Conservation (phyloP, 2,113 vertebrate species). For the Mormyrus iriodes region DNA sequence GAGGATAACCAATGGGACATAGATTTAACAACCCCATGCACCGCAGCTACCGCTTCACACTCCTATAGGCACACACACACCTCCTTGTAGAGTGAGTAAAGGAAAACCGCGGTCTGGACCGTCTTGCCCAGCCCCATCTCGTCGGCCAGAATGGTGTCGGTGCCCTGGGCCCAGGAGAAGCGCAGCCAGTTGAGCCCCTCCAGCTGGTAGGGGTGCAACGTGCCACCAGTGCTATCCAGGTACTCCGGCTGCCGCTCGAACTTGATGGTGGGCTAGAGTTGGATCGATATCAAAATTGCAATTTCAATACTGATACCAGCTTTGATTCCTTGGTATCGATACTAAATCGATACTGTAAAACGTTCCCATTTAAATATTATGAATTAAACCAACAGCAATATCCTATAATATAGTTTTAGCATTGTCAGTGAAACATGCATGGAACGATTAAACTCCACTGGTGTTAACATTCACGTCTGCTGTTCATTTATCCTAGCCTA, state of each 20-base stretch:
- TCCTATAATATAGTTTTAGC: neutral
- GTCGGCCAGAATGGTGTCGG: conserved; percentile 92
- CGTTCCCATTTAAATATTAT: neutral
- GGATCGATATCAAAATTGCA: neutral
- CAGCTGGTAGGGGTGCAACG: conserved; percentile 90
- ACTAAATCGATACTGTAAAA: neutral
- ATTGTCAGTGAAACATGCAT: neutral
- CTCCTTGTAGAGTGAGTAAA: conserved; percentile 97
- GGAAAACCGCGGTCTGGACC: conserved; percentile 92
- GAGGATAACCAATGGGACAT: neutral
- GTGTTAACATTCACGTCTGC: neutral
- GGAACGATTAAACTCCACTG: neutral
- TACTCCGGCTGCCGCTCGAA: conserved; percentile 92
- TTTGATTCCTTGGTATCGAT: neutral
- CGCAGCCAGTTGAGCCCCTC: conserved; percentile 96
- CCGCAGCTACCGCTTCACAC: neutral
- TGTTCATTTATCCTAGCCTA: neutral
- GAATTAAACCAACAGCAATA: neutral
- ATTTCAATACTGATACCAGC: neutral
- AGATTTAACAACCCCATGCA: neutral
- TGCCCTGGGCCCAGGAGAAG: conserved; percentile 97
- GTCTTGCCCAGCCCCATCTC: conserved; percentile 98
- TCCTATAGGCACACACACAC: conserved; percentile 47
- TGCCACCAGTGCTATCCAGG: conserved; percentile 83
- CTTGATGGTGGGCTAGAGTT: conserved; percentile 84